Conservation (phyloP, 1,140 invertebrate genomes). For the Leptestheria dahalacensis region DNA sequence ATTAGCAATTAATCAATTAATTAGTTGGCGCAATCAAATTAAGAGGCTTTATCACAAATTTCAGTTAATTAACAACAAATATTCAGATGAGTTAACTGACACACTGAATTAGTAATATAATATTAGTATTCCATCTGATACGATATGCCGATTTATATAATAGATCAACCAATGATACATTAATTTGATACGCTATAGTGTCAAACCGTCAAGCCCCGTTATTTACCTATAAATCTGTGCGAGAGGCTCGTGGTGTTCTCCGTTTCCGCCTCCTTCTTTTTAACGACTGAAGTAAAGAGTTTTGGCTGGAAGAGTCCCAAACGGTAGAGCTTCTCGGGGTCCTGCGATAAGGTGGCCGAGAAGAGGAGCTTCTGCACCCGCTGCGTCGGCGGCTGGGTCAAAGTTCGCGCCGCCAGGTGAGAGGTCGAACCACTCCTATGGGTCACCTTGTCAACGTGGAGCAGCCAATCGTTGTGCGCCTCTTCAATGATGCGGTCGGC, state of each 20-base stretch:
- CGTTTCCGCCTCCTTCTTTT: slow-evolving; percentile 28
- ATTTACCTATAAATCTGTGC: neutral
- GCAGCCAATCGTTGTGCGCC: slow-evolving; percentile 75
- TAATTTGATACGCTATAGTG: too few relatives aligned
- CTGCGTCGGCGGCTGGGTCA: slow-evolving; percentile 23
- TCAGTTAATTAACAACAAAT: too few relatives aligned
- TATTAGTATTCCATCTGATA: too few relatives aligned
- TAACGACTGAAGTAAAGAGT: slow-evolving; percentile 62
- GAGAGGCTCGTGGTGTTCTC: slow-evolving; percentile 6
- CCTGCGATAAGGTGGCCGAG: slow-evolving; percentile 87
- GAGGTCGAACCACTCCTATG: neutral
- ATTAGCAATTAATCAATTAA: too few relatives aligned
- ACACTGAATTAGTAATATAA: too few relatives aligned
- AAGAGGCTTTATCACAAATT: too few relatives aligned
- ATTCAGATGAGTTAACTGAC: neutral
- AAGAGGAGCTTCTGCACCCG: slow-evolving; percentile 83
- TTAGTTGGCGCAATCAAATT: too few relatives aligned
- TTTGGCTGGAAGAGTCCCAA: slow-evolving; percentile 79
- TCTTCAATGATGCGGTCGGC: slow-evolving; percentile 86
- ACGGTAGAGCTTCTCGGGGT: slow-evolving; percentile 82
- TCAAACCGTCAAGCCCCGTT: too few relatives aligned
- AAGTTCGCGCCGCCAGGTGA: neutral
- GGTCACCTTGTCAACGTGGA: slow-evolving; percentile 36
- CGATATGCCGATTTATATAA: too few relatives aligned
- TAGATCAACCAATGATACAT: too few relatives aligned